phyloP scores from a whole-genome alignment of 1,140 invertebrate genomes.

The Bombus terrestris region DNA sequence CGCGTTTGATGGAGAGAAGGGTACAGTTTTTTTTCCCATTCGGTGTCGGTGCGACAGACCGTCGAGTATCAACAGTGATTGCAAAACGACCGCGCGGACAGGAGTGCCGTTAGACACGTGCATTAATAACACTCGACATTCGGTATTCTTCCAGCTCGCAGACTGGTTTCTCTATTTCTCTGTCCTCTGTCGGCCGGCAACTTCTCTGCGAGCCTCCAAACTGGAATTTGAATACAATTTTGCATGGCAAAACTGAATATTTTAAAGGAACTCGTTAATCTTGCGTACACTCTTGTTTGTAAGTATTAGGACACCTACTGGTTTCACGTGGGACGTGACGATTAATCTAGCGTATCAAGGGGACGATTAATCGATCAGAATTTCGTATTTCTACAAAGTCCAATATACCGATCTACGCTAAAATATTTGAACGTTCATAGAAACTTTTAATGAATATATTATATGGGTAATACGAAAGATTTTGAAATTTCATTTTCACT shows the following conservation, averaged over 20 bases:
- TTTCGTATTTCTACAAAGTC: not conserved
- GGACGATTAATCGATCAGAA: not conserved
- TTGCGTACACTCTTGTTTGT: not conserved
- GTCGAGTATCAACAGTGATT: slow-evolving; percentile 50
- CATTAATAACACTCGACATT: slow-evolving; percentile 57
- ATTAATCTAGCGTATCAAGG: not conserved
- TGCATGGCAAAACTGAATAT: not conserved
- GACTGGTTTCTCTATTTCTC: slow-evolving; percentile 49
- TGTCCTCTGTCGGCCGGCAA: slow-evolving; percentile 4
- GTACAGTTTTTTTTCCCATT: slow-evolving; percentile 39
- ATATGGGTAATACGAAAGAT: too few relatives aligned
- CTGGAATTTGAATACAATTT: slow-evolving; percentile 16
- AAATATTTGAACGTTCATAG: not conserved
- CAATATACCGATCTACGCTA: not conserved
- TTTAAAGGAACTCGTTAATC: slow-evolving; percentile 15
- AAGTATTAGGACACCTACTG: not conserved
- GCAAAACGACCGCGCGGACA: slow-evolving; percentile 52
- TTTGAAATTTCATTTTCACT: too few relatives aligned
- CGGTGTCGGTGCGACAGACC: slow-evolving; percentile 49
- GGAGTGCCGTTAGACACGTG: slow-evolving; percentile 49
- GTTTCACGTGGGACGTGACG: not conserved
- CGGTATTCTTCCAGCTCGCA: slow-evolving; percentile 41
- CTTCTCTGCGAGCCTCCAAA: not conserved
- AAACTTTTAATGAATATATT: too few relatives aligned
- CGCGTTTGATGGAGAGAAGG: slow-evolving; percentile 45